Conservation (phyloP, 2,113 vertebrate genomes). For the Elephantulus edwardii region DNA sequence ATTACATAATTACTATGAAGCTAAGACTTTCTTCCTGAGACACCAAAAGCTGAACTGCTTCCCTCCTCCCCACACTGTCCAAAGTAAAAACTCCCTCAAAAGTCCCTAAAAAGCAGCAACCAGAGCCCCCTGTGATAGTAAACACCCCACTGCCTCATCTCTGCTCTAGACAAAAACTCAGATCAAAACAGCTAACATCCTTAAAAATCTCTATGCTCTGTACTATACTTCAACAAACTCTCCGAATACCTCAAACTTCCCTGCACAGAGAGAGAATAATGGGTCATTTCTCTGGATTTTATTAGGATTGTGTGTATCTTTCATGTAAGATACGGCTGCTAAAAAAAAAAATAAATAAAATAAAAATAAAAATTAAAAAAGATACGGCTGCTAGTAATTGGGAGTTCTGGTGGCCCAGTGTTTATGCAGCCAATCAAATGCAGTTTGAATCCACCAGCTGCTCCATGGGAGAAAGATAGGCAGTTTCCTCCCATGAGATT, state of each 20-base stretch:
- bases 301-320: background rate
- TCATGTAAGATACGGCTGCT: background rate
- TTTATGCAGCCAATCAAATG: too few species aligned
- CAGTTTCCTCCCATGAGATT: too few species aligned
- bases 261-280: background rate
- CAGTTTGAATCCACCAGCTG: too few species aligned
- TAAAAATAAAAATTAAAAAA: too few species aligned
- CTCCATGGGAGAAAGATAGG: too few species aligned
- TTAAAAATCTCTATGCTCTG: background rate
- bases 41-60: background rate
- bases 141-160: background rate
- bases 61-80: conserved; percentile 1
- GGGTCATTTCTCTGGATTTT: background rate
- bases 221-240: background rate
- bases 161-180: background rate
- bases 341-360: too few species aligned
- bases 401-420: too few species aligned
- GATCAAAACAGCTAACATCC: background rate
- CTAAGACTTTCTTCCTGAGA: conserved; percentile 51
- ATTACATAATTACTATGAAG: conserved; percentile 67
- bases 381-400: too few species aligned
- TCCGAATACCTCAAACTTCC: background rate
- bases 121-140: background rate
- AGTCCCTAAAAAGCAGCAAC: conserved; percentile 30
- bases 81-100: background rate